Base-by-base conservation (phyloP, 2,888 invertebrate genomes). In the Malacosoma neustria region DNA sequence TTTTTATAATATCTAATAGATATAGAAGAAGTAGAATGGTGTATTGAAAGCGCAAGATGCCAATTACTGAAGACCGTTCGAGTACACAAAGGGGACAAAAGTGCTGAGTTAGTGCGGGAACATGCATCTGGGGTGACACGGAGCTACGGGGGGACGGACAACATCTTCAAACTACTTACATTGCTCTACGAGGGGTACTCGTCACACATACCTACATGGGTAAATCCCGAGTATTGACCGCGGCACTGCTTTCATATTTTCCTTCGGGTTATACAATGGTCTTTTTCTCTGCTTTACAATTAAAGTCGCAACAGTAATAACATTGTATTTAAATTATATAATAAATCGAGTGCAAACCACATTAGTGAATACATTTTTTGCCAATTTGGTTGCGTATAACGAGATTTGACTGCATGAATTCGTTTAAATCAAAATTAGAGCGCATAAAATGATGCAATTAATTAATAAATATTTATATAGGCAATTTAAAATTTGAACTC, bases 371-470 rank as follows among this genome's bases (percentile, higher is more conserved):
- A 33, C n/a, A 14, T 33, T 14, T n/a, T 32, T 13, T 5, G 32
- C 9, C 41, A 43, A 42, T 42, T 47, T 41, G 46, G 40, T 22
- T 80, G 84, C 84, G 74, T 87, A 87, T 89, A 90, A 90, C 89
- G 89, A 90, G 90, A 89, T 89, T 88, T 87, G 85, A 87, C 87
- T 87, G 88, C 87, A 86, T 81, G 82, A 85, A 82, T 73, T 63
- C 42, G 48, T 48, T 46, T 48, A 42, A 51, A 36, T 22, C 22
- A 57, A 52, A 51, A 47, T 50, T 56, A 55, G 59, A 57, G 54
- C 51, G 47, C 57, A 59, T 58, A 51, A 56, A 55, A 53, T 51
- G 54, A 58, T 52, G 51, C 53, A 52, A 54, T 58, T 46, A 42
- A 53, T 33, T 29, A 33, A 45, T 35, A 56, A 52, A 38, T 41